A percentile compares a stretch with the other conserved stretches of the same genome.
These are phyloP conservation scores for Varroa destructor DNA, from an alignment of 1,140 invertebrate species.

Conservation along the genomic window DNA sequence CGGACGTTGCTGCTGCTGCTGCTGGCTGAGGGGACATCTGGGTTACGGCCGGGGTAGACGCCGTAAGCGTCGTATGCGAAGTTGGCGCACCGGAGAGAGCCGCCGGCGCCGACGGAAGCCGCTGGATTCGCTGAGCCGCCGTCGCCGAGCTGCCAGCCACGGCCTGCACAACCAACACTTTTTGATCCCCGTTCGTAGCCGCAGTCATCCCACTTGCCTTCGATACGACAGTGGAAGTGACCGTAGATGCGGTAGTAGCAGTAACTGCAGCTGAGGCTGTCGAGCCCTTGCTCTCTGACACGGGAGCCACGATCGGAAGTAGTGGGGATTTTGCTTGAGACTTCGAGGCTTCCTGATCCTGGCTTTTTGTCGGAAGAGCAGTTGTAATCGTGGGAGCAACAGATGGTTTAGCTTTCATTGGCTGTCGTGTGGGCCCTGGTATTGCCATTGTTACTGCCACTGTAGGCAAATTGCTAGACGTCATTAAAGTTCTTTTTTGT, in stretches of 20 bases:
- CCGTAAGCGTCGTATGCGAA: background rate
- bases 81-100: background rate
- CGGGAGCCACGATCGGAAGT: too few relatives aligned
- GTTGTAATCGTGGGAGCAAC: background rate
- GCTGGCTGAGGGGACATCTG: background rate
- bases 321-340: too few relatives aligned
- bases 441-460: conserved; percentile 13
- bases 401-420: background rate
- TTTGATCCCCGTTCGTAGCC: background rate
- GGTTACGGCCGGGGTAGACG: background rate
- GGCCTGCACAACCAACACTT: conserved; percentile 23
- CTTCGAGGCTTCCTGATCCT: too few relatives aligned
- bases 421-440: conserved; percentile 5
- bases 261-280: too few relatives aligned
- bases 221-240: too few relatives aligned
- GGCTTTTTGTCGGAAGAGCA: background rate
- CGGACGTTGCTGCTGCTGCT: background rate
- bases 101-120: conserved; percentile 1
- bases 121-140: background rate
- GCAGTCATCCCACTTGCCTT: too few relatives aligned
- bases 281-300: too few relatives aligned
- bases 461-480: conserved; percentile 16
- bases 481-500: background rate
- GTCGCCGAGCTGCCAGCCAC: background rate
- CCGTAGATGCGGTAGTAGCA: too few relatives aligned